phyloP scores from a whole-genome alignment of 1,140 invertebrate species.

The Lepidurus arcticus region DNA sequence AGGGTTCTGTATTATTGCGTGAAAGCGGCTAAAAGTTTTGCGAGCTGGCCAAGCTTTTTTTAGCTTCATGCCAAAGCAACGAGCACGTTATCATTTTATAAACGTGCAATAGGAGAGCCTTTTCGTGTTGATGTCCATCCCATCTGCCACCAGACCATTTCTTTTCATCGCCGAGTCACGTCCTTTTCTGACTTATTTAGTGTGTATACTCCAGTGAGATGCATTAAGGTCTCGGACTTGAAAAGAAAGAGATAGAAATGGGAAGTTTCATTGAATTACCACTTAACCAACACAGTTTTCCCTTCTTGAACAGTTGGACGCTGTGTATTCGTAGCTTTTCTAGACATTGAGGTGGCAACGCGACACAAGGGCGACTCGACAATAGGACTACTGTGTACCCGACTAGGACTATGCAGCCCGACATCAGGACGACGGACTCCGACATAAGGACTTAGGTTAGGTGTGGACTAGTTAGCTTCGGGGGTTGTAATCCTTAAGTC shows the following conservation, averaged over 20 bases:
- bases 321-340: no score
- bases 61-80: conserved; percentile 1
- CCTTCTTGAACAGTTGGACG: no score
- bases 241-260: not conserved
- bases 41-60: not conserved
- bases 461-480: no score
- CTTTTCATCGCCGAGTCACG: conserved; percentile 5
- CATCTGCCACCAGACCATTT: not conserved
- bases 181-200: not conserved
- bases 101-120: not conserved
- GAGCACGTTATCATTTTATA: conserved; percentile 7
- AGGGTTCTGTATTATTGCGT: not conserved
- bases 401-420: no score
- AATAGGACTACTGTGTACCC: no score
- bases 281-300: not conserved
- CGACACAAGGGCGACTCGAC: no score
- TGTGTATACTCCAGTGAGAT: not conserved
- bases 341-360: no score
- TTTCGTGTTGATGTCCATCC: conserved; percentile 21
- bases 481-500: no score
- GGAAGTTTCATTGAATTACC: not conserved
- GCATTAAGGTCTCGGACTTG: not conserved
- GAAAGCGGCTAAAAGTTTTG: not conserved
- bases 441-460: no score
- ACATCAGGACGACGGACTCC: no score